Evolutionary conservation across 2,888 invertebrate genomes (phyloP), one percentile per base, ranked within the genome.

Genomic region (Drosophila putrida): DNA sequence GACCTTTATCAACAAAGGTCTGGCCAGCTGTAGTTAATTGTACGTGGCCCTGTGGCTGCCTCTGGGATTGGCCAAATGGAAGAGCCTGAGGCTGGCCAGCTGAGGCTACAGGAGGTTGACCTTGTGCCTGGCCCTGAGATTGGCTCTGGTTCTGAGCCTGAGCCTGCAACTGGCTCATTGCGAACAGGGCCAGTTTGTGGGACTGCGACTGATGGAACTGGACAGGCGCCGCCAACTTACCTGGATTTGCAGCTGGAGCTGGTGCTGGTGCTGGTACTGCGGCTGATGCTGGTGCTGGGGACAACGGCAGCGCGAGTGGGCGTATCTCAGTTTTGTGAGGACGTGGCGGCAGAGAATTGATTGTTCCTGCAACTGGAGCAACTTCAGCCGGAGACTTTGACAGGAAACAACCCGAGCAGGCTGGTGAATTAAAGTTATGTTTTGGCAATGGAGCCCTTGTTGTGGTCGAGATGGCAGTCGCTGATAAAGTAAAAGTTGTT

Each of bases 331-430:
- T 89, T 46, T 89, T 87, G 8, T 59, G 54, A 9, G n/a, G 25
- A 4, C 27, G 62, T 0, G 39, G 9, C 1, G 47, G 11, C 15
- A 39, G 15, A 3, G 38, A 15, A 15, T 25, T n/a, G 6, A 38
- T 9, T 49, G 15, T 13, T 4, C 15, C 35, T 2, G 20, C 6
- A 31, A 11, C 53, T 28, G 53, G 10, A 25, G 20, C 6, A 15
- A 33, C 27, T 9, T 25, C 49, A 39, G 61, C 33, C 1, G 61
- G 43, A 0, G 77, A 65, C 31, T 81, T 82, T 9, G 54, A 57
- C 31, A 90, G 60, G 43, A 88, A 91, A 47, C 91, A 91, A 11
- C 91, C 91, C 0, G 91, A 87, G 55, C 91, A 91, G 43, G 88
- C 91, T 39, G 79, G 70, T 6, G 71, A 72, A 51, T 79, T 71